These are phyloP conservation scores for Muscicapa striata DNA, from an alignment of 2,797 vertebrate species.

Conservation along the genomic window DNA sequence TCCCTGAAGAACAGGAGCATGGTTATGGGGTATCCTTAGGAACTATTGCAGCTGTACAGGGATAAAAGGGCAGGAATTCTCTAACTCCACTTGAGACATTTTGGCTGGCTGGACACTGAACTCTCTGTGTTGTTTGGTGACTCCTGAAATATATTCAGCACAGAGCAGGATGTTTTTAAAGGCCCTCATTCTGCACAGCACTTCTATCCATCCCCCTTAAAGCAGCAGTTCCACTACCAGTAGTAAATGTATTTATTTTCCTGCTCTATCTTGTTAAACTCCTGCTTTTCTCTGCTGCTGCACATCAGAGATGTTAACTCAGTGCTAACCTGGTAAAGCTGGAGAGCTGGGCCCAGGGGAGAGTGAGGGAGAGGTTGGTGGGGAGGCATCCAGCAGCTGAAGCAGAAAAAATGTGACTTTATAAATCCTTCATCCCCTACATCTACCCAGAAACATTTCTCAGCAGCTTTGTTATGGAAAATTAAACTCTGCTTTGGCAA, in stretches of 20 bases:
- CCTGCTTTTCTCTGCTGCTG: not conserved
- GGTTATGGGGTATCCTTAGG: not conserved
- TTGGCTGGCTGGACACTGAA: not conserved
- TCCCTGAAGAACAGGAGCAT: not conserved
- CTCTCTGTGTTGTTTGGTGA: not conserved
- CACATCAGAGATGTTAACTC: not conserved
- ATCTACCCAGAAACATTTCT: not conserved
- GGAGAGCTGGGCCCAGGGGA: not conserved
- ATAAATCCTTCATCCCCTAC: conserved; percentile 16
- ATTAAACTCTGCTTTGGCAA: not conserved
- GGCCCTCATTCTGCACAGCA: not conserved
- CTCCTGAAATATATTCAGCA: not conserved
- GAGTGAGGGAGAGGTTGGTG: not conserved
- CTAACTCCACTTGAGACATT: not conserved
- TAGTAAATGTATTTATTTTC: not conserved
- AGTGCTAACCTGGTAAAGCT: not conserved
- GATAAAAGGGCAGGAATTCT: not conserved
- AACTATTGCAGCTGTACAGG: not conserved
- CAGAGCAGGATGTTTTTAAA: not conserved
- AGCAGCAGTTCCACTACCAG: not conserved
- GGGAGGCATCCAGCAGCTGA: not conserved
- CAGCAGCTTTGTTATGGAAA: conserved; percentile 14
- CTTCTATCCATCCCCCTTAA: not conserved
- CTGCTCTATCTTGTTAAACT: not conserved
- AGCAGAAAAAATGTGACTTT: not conserved